These are phyloP conservation scores for Ditula angustiorana DNA, from an alignment of 2,888 invertebrate species.

Conservation along the genomic window DNA sequence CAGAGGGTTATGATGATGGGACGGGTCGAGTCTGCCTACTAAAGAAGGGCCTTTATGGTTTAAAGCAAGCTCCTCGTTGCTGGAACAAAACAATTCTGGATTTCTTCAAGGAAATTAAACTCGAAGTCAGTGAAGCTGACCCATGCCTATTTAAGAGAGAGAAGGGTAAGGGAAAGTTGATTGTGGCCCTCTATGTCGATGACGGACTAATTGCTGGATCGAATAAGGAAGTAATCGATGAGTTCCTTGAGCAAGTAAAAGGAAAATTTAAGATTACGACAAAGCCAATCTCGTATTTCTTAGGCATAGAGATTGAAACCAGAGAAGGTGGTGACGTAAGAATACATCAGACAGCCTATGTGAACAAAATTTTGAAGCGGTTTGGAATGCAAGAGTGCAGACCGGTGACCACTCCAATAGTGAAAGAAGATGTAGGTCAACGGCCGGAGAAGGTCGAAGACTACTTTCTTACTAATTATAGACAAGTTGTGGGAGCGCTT, in stretches of 20 bases:
- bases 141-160: conserved; percentile 32
- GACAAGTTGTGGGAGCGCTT: neutral
- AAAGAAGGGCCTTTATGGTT: no score
- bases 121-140: conserved; percentile 29
- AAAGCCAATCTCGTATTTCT: neutral
- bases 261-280: neutral
- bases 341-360: neutral
- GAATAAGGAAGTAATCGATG: neutral
- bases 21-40: no score
- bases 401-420: conserved; percentile 19
- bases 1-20: no score
- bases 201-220: conserved; percentile 35
- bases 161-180: conserved; percentile 30
- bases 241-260: neutral
- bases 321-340: neutral
- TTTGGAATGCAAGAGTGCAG: conserved; percentile 14
- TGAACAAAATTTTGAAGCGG: neutral
- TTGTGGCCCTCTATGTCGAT: conserved; percentile 39
- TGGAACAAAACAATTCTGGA: conserved; percentile 23
- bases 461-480: neutral
- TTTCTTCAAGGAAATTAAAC: conserved; percentile 31
- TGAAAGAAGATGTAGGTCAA: conserved; percentile 14
- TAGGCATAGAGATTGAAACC: neutral
- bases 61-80: no score
- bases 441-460: neutral